Percentiles rank a stretch among this genome's conserved stretches.
Evolutionary conservation across 2,797 vertebrate species (phyloP).

Genomic region (Streptopelia turtur): DNA sequence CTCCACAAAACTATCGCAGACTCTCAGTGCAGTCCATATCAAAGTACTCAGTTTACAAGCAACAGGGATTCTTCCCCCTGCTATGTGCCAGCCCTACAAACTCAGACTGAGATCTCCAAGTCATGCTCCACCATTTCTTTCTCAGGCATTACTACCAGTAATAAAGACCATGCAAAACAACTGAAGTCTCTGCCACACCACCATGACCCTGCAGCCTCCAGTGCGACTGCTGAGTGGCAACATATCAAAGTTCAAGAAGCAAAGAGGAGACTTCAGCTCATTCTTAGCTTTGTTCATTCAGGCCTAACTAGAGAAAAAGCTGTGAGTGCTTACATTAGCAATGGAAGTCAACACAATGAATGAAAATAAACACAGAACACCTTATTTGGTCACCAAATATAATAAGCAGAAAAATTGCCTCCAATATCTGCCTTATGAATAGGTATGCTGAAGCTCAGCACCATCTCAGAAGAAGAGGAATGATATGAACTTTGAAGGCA

Average conservation of each 20-base stretch:
- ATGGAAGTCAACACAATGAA: background rate
- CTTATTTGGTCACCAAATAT: background rate
- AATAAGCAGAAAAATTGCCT: background rate
- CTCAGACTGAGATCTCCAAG: background rate
- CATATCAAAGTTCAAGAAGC: background rate
- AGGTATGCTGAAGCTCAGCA: background rate
- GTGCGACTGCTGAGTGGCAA: background rate
- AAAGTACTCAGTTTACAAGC: background rate
- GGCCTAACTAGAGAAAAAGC: background rate
- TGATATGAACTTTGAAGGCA: background rate
- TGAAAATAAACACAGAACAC: background rate
- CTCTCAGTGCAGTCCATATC: background rate
- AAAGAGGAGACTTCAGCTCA: background rate
- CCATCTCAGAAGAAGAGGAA: background rate
- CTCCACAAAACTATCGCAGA: background rate
- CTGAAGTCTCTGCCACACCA: background rate
- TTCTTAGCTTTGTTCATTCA: background rate
- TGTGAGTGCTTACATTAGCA: background rate
- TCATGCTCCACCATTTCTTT: background rate
- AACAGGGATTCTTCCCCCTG: background rate
- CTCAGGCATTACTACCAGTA: background rate
- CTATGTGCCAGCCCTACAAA: background rate
- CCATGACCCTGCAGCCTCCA: background rate
- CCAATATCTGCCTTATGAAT: accelerated
- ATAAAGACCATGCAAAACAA: background rate